These are phyloP conservation scores for Falco naumanni DNA, from an alignment of 2,797 vertebrate species.

Conservation along the genomic window DNA sequence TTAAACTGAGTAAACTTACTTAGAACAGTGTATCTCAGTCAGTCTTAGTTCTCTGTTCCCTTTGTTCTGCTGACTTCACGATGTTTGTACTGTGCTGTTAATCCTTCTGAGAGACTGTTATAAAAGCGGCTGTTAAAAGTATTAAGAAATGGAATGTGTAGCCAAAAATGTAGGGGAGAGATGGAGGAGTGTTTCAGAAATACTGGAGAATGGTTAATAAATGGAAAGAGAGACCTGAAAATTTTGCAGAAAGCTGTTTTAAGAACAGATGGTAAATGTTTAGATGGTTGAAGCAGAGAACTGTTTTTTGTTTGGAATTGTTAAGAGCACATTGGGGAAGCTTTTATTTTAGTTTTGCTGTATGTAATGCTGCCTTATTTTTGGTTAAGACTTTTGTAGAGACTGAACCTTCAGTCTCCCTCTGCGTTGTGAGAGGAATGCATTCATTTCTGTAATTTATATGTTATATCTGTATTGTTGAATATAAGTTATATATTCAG, in stretches of 20 bases:
- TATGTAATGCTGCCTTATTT: background rate
- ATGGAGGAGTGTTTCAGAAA: background rate
- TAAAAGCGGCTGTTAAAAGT: constrained; percentile 20
- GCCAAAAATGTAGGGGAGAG: background rate
- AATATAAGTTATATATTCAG: background rate
- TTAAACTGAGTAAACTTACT: background rate
- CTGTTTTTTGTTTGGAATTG: background rate
- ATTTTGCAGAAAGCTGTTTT: background rate
- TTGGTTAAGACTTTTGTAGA: background rate
- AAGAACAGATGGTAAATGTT: background rate
- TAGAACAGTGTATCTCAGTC: background rate
- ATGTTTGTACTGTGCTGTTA: background rate
- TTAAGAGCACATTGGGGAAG: background rate
- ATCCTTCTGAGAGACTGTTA: background rate
- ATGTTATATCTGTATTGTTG: background rate
- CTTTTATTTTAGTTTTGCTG: background rate
- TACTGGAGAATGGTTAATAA: background rate
- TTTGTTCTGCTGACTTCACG: background rate
- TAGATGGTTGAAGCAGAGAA: background rate
- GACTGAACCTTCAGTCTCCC: background rate
- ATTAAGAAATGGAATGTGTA: constrained; percentile 26
- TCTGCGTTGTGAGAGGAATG: background rate
- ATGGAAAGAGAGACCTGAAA: background rate
- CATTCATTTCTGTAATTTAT: background rate
- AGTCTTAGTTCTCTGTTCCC: background rate